A percentile compares a stretch with the other conserved stretches of the same genome.
These are phyloP conservation scores for Palythoa heliodiscus DNA, from an alignment of 92 coral and sea anemone genomes.

Conservation along the genomic window DNA sequence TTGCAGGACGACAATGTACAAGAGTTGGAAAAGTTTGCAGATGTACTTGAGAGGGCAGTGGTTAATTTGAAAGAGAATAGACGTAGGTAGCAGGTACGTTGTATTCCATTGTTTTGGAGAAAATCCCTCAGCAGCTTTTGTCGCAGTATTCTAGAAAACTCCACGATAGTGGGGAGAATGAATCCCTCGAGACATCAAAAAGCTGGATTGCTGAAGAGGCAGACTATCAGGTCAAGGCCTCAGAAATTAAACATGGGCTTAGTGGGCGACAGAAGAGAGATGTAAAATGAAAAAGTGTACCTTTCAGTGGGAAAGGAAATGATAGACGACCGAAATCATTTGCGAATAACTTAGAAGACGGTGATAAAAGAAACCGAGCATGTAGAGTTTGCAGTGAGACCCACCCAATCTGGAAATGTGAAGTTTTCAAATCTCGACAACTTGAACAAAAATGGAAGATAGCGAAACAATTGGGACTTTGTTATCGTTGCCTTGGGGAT, in stretches of 20 bases:
- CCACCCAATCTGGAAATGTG: conserved; percentile 63
- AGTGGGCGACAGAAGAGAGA: conserved; percentile 36
- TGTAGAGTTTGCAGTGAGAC: conserved; percentile 50
- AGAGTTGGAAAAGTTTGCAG: conserved; percentile 69
- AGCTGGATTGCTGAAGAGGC: conserved; percentile 69
- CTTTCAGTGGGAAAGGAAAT: conserved; percentile 18
- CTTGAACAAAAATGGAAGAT: conserved; percentile 57
- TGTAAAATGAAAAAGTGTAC: background rate
- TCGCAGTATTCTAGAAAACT: conserved; percentile 52
- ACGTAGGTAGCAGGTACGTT: conserved; percentile 55
- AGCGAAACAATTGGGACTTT: conserved; percentile 56
- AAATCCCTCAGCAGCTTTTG: conserved; percentile 57
- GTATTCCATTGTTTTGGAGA: conserved; percentile 57
- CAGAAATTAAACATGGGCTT: conserved; percentile 64
- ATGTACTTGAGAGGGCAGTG: conserved; percentile 64
- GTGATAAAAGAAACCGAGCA: conserved; percentile 21
- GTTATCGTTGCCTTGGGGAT: conserved; percentile 63
- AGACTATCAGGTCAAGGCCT: conserved; percentile 62
- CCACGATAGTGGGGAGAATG: conserved; percentile 44
- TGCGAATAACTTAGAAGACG: background rate
- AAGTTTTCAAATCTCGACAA: conserved; percentile 44
- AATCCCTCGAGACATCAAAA: conserved; percentile 54
- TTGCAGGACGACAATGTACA: conserved; percentile 58
- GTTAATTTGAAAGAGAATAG: conserved; percentile 54
- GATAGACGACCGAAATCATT: conserved; percentile 28